Evolutionary conservation across 1,140 invertebrate genomes (phyloP), one percentile per base, ranked within the genome.

Genomic region (Heliothis subflexa): DNA sequence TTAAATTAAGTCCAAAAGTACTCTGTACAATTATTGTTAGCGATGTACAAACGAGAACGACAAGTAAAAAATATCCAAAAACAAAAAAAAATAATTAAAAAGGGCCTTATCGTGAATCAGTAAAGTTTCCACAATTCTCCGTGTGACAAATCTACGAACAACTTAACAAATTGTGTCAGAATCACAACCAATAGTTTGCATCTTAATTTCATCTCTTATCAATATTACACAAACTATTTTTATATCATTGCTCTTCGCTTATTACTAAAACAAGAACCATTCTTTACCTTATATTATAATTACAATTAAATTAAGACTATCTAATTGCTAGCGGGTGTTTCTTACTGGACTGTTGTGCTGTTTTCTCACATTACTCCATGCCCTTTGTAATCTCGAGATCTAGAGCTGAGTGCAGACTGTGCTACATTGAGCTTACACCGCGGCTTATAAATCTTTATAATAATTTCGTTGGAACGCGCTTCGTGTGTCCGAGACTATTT

Each of bases 141-240:
- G 80, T 87, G 91, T 90, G 87, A 88, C 89, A 89, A 88, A 90
- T 89, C 89, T 93, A 93, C 90, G 84, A 90, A 91, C 88, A 93
- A 94, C 91, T 93, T 92, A 94, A 94, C 93, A 93, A 93, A 94
- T 94, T 94, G 93, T 94, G 93, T 94, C 90, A 86, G 91, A 93
- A 93, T 94, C 93, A 94, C 93, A 94, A 94, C 93, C 93, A 93
- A 94, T 94, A 93, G 92, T 94, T 93, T 94, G 93, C 93, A 93
- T 94, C 89, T 93, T 94, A 93, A 92, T 93, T 94, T 94, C 90
- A 89, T 93, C 86, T 91, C 92, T 92, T 92, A 93, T 89, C 84
- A 92, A 91, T 92, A 93, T 93, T 92, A 93, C 90, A 94, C 92
- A 93, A 94, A 93, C 91, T 94, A 94, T 92, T 92, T 40, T 92